Evolutionary conservation across 2,888 invertebrate species (phyloP), one percentile per base, ranked within the genome.

Genomic region (Archips xylosteana): DNA sequence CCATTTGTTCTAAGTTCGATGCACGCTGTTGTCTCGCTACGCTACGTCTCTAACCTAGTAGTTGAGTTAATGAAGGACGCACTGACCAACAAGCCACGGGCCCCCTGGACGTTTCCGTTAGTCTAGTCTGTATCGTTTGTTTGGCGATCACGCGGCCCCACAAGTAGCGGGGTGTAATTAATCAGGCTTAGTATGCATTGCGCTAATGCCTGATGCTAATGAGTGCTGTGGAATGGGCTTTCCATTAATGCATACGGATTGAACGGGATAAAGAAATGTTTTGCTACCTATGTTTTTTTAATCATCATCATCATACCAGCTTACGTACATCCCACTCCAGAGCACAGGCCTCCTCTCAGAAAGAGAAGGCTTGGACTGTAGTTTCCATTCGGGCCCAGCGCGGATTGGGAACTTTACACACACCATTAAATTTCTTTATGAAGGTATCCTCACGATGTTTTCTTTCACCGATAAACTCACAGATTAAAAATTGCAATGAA

Each of bases 121-220:
- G 36, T 36, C 36, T 54, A 54, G 39, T 60, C 60, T 49, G 39
- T 61, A 73, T 68, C 70, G 73, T 73, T 76, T 65, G 49, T 75
- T 64, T 15, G 65, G 68, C 72, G 59, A 62, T 71, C 68, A 62
- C 62, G 77, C 45, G 54, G 69, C 64, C 70, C 65, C 74, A 67
- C 74, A 62, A 75, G 76, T 72, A 60, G 67, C 36, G 59, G 68
- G 45, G 54, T 47, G 72, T 71, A 67, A 78, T 79, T 78, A 74
- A 77, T 79, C 76, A 75, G 72, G 77, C 74, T 78, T 76, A 76
- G 67, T 39, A 45, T 64, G 62, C 63, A 69, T 66, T 62, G 60
- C 71, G 75, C 76, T 76, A 78, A 77, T 75, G 66, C 78, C 62
- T 45, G 70, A 64, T 67, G 72, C 71, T 71, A 76, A 76, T 64